Conservation (phyloP, 2,888 invertebrate genomes). For the Parascotia fuliginaria region DNA sequence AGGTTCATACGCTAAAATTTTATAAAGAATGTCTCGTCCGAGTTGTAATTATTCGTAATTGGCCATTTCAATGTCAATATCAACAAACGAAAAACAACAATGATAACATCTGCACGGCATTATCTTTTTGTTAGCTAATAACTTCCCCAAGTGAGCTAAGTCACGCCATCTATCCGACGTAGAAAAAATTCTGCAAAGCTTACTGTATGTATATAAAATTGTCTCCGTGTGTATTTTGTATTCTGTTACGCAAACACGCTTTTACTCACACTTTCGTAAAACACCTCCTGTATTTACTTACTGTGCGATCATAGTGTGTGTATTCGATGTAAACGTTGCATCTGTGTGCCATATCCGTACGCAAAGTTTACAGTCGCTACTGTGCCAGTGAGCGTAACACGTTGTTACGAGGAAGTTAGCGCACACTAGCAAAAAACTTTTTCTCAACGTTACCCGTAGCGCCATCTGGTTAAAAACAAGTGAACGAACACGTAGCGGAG, state of each 20-base stretch:
- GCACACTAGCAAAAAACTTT: conserved; percentile 58
- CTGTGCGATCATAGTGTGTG: conserved; percentile 32
- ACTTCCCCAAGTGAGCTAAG: conserved; percentile 14
- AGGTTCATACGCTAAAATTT: neutral
- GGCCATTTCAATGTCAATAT: conserved; percentile 29
- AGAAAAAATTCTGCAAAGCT: conserved; percentile 37
- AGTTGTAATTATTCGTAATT: conserved; percentile 24
- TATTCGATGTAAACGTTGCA: conserved; percentile 36
- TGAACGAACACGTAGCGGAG: conserved; percentile 53
- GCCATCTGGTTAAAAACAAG: conserved; percentile 67
- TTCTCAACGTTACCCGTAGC: conserved; percentile 63
- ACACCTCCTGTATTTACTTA: conserved; percentile 41
- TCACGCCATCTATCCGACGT: conserved; percentile 66
- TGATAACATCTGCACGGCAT: conserved; percentile 21
- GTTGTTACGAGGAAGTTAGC: conserved; percentile 49
- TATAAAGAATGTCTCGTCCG: too few relatives aligned
- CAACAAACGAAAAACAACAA: conserved; percentile 16
- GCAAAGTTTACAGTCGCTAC: conserved; percentile 38
- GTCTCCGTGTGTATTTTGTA: conserved; percentile 41
- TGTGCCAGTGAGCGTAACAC: conserved; percentile 46
- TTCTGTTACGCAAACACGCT: conserved; percentile 43
- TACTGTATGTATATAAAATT: conserved; percentile 39
- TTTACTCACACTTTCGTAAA: conserved; percentile 43
- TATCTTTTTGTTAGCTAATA: conserved; percentile 5
- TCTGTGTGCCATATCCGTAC: conserved; percentile 50